These are phyloP conservation scores for Pseudomyrmex gracilis DNA, from an alignment of 1,140 invertebrate genomes.

Conservation along the genomic window DNA sequence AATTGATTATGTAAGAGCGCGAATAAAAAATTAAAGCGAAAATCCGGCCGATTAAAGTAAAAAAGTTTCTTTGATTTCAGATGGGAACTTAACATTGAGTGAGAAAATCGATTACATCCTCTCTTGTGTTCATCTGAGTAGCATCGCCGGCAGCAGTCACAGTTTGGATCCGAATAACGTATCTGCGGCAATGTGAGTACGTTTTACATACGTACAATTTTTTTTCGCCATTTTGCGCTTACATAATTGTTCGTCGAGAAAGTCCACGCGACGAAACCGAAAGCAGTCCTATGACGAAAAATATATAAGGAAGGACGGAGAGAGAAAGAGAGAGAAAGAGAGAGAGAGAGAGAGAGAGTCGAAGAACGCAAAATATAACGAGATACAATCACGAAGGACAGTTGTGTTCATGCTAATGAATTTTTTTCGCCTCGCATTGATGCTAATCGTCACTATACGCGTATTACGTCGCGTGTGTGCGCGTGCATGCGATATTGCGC, in stretches of 20 bases:
- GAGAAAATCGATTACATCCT: constrained; percentile 15
- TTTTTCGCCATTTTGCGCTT: constrained; percentile 29
- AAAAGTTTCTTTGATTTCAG: constrained; percentile 13
- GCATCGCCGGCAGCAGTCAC: not conserved
- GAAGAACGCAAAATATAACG: not conserved
- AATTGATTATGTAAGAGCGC: too few relatives aligned
- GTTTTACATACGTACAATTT: constrained; percentile 3
- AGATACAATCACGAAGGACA: constrained; percentile 49
- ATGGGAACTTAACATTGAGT: too few relatives aligned
- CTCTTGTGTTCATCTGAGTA: constrained; percentile 1
- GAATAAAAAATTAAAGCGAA: too few relatives aligned
- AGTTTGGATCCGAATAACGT: not conserved
- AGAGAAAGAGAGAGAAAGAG: not conserved
- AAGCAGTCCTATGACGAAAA: constrained; percentile 39
- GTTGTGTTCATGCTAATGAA: constrained; percentile 53
- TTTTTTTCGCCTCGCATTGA: constrained; percentile 27
- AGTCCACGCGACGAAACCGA: constrained; percentile 26
- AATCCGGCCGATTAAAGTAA: not conserved
- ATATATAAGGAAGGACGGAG: not conserved
- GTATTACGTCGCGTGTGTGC: constrained; percentile 5
- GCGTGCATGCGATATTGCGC: constrained; percentile 11
- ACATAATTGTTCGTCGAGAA: constrained; percentile 41
- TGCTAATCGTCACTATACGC: constrained; percentile 46
- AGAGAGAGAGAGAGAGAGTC: constrained; percentile 4
- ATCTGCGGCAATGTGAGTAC: not conserved